phyloP scores from a whole-genome alignment of 2,797 vertebrate species.

The Salarias fasciatus region DNA sequence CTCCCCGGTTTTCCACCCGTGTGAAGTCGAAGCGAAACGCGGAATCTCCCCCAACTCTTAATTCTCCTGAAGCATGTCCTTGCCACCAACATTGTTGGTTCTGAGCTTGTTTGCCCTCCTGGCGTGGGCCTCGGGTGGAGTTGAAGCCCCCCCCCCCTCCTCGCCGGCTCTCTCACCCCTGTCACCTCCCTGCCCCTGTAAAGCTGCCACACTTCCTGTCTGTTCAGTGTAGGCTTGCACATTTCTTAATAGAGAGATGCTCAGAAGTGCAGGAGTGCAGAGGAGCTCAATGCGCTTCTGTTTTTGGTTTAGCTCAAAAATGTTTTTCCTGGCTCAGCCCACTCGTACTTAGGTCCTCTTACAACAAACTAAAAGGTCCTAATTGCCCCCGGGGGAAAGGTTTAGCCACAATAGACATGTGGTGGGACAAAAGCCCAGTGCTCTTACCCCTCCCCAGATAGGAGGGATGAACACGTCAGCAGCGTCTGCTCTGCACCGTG shows the following conservation, averaged over 20 bases:
- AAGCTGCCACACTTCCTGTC: slow-evolving; percentile 87
- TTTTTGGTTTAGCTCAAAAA: slow-evolving; percentile 94
- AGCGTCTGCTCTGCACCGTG: slow-evolving; percentile 80
- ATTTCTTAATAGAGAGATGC: slow-evolving; percentile 91
- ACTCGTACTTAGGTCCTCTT: slow-evolving; percentile 94
- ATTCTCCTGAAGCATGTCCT: slow-evolving; percentile 62
- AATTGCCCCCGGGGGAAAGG: slow-evolving; percentile 92
- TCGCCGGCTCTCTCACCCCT: slow-evolving; percentile 53
- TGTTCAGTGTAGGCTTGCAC: slow-evolving; percentile 84
- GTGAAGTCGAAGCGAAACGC: slow-evolving; percentile 64
- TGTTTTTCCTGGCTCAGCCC: slow-evolving; percentile 94
- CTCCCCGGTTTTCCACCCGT: slow-evolving; percentile 58
- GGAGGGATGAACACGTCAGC: slow-evolving; percentile 88
- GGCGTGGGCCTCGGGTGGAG: slow-evolving; percentile 62
- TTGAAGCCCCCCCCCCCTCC: slow-evolving; percentile 44
- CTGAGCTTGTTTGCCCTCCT: slow-evolving; percentile 76
- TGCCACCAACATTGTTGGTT: slow-evolving; percentile 77
- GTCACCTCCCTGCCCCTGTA: slow-evolving; percentile 74
- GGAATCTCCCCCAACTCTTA: slow-evolving; percentile 64
- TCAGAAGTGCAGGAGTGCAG: slow-evolving; percentile 78
- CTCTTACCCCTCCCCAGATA: slow-evolving; percentile 86
- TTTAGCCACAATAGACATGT: slow-evolving; percentile 93
- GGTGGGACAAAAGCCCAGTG: slow-evolving; percentile 93
- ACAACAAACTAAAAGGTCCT: slow-evolving; percentile 96
- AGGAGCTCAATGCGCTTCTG: slow-evolving; percentile 92